A percentile compares a stretch with the other conserved stretches of the same genome.
Evolutionary conservation across 2,888 invertebrate species (phyloP).

Genomic region (Epirrhoe tristata): DNA sequence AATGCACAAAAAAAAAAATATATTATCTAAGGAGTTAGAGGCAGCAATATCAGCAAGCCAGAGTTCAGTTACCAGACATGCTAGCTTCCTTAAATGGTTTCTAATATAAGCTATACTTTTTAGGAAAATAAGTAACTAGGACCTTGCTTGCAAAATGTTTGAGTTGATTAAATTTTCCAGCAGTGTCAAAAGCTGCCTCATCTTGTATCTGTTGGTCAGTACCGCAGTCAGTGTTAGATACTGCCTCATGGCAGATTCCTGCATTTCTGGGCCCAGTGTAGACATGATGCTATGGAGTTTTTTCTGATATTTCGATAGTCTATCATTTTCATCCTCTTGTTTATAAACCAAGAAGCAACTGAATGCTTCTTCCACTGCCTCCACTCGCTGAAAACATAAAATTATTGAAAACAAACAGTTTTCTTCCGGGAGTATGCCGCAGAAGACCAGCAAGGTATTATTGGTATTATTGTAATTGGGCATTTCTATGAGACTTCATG

Average conservation of each 20-base stretch:
- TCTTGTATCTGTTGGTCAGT: slow-evolving; percentile 90
- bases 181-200: slow-evolving; percentile 90
- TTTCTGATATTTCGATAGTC: slow-evolving; percentile 88
- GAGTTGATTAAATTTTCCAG: slow-evolving; percentile 91
- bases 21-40: too few relatives aligned
- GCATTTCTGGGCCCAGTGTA: slow-evolving; percentile 88
- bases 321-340: slow-evolving; percentile 88
- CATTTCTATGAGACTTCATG: too few relatives aligned
- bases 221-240: slow-evolving; percentile 90
- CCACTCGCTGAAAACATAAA: slow-evolving; percentile 86
- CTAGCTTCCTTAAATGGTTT: too few relatives aligned
- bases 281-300: slow-evolving; percentile 89
- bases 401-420: neutral
- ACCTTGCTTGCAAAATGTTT: slow-evolving; percentile 91
- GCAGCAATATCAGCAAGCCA: too few relatives aligned
- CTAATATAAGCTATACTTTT: too few relatives aligned
- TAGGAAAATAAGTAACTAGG: too few relatives aligned
- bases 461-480: too few relatives aligned
- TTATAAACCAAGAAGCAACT: slow-evolving; percentile 94
- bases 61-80: too few relatives aligned
- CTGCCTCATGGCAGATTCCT: slow-evolving; percentile 90
- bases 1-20: too few relatives aligned
- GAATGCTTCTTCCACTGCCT: slow-evolving; percentile 95
- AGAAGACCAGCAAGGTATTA: too few relatives aligned
- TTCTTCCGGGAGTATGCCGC: neutral